phyloP scores from a whole-genome alignment of 2,113 vertebrate species.

The Podarcis muralis region DNA sequence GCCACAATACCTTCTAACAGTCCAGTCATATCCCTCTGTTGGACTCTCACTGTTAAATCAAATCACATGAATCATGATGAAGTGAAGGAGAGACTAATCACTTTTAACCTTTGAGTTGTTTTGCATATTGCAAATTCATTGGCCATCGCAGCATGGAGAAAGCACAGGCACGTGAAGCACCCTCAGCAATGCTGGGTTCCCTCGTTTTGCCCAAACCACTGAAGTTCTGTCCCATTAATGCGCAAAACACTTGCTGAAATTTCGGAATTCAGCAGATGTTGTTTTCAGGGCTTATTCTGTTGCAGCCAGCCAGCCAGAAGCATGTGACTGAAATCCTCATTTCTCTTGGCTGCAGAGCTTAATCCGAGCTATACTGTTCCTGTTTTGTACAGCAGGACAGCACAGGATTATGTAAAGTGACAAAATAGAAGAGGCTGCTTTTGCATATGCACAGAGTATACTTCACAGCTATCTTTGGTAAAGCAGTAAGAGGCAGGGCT shows the following conservation, averaged over 20 bases:
- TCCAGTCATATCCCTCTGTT: background rate
- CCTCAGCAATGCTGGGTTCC: background rate
- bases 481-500: background rate
- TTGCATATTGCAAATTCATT: background rate
- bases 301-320: background rate
- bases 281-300: background rate
- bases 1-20: background rate
- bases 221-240: background rate
- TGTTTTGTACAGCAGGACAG: background rate
- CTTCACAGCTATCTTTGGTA: background rate
- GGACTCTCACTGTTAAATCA: background rate
- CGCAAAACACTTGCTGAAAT: background rate
- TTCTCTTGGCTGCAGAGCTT: background rate
- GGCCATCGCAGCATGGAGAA: background rate
- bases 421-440: background rate
- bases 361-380: background rate
- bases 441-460: background rate
- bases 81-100: background rate
- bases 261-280: background rate
- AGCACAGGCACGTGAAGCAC: background rate
- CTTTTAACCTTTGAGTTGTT: background rate
- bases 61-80: background rate
- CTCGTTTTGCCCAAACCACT: background rate
- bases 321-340: background rate
- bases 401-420: background rate